Evolutionary conservation across 1,140 invertebrate genomes (phyloP).

Genomic region (Aphidius gifuensis): DNA sequence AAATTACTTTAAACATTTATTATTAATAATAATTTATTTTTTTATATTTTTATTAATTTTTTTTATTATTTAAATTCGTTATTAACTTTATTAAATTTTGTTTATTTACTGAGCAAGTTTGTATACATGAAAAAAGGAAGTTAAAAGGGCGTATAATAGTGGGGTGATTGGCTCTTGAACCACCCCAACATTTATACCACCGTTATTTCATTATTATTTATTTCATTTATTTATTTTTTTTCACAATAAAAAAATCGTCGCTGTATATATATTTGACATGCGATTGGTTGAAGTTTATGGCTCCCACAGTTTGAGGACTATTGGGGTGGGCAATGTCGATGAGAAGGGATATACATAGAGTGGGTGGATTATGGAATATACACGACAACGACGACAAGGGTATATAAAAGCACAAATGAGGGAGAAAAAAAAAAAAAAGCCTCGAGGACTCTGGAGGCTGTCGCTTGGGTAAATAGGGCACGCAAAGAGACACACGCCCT

Average conservation of each 20-base stretch:
- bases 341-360: conserved; percentile 3
- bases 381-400: neutral
- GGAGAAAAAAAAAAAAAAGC: conserved; percentile 19
- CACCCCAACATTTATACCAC: conserved; percentile 6
- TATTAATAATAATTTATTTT: too few species aligned
- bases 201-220: conserved; percentile 8
- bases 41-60: too few species aligned
- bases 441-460: conserved; percentile 29
- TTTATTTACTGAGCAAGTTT: too few species aligned
- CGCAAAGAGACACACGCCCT: conserved; percentile 50
- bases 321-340: too few species aligned
- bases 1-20: too few species aligned
- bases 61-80: too few species aligned
- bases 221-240: conserved; percentile 8
- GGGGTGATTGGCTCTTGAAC: neutral
- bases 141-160: too few species aligned
- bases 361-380: conserved; percentile 8
- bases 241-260: conserved; percentile 22
- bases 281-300: conserved; percentile 15
- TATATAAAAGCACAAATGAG: conserved; percentile 21
- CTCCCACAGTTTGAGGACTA: conserved; percentile 18
- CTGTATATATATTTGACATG: neutral
- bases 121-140: too few species aligned
- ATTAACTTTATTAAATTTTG: too few species aligned
- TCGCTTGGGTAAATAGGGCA: conserved; percentile 49